Evolutionary conservation across 2,888 invertebrate genomes (phyloP).

Genomic region (Catotricha subobsoleta): DNA sequence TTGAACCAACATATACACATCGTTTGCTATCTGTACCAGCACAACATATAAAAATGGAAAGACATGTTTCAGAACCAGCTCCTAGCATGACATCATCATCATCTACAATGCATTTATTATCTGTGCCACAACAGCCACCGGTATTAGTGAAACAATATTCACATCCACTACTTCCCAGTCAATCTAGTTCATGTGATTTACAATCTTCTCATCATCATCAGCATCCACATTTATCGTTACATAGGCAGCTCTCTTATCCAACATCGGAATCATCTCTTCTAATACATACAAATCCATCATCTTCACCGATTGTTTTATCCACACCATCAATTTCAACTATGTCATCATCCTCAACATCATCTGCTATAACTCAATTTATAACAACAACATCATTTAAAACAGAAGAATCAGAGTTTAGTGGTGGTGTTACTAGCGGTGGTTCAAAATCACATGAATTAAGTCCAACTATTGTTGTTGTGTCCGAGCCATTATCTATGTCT

Average conservation of each 20-base stretch:
- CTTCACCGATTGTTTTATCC: not conserved
- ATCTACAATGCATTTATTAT: constrained; percentile 31
- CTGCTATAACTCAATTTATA: not conserved
- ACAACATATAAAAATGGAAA: constrained; percentile 33
- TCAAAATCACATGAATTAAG: constrained; percentile 13
- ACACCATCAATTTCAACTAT: not conserved
- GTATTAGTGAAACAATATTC: constrained; percentile 48
- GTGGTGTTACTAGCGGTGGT: constrained; percentile 2
- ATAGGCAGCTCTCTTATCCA: constrained; percentile 36
- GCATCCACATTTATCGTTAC: constrained; percentile 23
- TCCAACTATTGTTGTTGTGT: constrained; percentile 25
- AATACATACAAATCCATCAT: not conserved
- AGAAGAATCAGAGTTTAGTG: not conserved
- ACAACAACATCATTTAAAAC: not conserved
- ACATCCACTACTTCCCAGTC: constrained; percentile 42
- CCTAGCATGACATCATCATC: constrained; percentile 31
- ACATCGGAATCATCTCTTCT: constrained; percentile 14
- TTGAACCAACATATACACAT: constrained; percentile 9
- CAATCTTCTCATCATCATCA: constrained; percentile 3
- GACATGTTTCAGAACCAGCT: constrained; percentile 41
- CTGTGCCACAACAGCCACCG: constrained; percentile 34
- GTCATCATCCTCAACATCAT: not conserved
- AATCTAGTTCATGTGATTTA: constrained; percentile 16
- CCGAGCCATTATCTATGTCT: constrained; percentile 17
- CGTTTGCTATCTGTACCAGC: constrained; percentile 31